These are phyloP conservation scores for Eubasilissa splendida DNA, from an alignment of 2,888 invertebrate species.

Conservation along the genomic window DNA sequence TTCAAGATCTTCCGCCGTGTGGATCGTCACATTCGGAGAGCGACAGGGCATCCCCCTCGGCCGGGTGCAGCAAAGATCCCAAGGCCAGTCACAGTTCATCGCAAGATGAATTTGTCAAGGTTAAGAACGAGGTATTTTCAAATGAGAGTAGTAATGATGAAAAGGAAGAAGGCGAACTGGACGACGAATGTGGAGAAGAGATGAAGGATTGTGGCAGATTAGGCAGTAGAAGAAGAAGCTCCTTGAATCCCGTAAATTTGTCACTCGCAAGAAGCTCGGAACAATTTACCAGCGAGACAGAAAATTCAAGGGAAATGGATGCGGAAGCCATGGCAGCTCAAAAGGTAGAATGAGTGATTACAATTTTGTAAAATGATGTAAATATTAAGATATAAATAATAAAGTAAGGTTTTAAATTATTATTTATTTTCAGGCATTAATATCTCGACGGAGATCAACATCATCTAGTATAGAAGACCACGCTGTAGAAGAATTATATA, in stretches of 20 bases:
- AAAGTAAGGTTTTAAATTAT: background rate
- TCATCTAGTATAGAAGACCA: constrained; percentile 72
- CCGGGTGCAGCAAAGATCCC: constrained; percentile 69
- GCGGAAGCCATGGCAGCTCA: constrained; percentile 71
- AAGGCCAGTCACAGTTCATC: constrained; percentile 60
- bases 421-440: constrained; percentile 59
- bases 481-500: constrained; percentile 72
- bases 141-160: constrained; percentile 70
- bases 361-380: constrained; percentile 64
- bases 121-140: constrained; percentile 73
- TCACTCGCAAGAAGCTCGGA: constrained; percentile 75
- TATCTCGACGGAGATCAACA: constrained; percentile 69
- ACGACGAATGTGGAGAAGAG: constrained; percentile 67
- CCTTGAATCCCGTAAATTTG: constrained; percentile 88
- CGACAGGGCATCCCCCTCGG: constrained; percentile 69
- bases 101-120: constrained; percentile 68
- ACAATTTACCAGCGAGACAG: constrained; percentile 74
- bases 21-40: constrained; percentile 72
- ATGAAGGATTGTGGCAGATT: constrained; percentile 71
- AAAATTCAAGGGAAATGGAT: constrained; percentile 72
- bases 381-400: constrained; percentile 60
- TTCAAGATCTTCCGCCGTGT: constrained; percentile 68
- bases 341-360: constrained; percentile 63
- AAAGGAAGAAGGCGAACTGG: constrained; percentile 70
- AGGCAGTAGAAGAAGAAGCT: constrained; percentile 78